phyloP scores from a whole-genome alignment of 2,113 vertebrate species.

The Suncus etruscus region DNA sequence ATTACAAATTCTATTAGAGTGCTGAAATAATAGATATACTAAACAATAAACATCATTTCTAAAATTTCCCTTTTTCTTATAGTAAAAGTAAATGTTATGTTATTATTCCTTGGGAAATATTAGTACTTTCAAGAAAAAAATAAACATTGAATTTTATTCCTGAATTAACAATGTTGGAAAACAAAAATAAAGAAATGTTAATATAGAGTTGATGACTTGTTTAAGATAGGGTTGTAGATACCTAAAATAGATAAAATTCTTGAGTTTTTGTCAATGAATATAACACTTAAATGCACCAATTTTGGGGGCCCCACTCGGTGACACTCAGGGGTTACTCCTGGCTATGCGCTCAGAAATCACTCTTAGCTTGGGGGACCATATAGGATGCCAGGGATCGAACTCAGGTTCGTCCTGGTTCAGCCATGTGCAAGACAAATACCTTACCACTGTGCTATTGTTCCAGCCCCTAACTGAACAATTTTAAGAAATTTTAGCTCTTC shows the following conservation, averaged over 20 bases:
- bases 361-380: too few species aligned
- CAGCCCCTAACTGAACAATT: neutral
- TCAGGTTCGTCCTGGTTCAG: too few species aligned
- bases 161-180: slow-evolving; percentile 16
- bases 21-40: neutral
- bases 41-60: slow-evolving; percentile 12
- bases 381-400: too few species aligned
- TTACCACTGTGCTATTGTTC: too few species aligned
- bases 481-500: neutral
- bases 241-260: neutral
- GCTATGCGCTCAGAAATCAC: too few species aligned
- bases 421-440: too few species aligned
- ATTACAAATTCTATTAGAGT: neutral
- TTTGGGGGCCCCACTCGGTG: too few species aligned
- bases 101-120: neutral
- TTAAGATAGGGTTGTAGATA: neutral
- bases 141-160: neutral
- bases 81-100: neutral
- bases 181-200: slow-evolving; percentile 29
- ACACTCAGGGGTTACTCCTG: too few species aligned
- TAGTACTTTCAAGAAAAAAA: slow-evolving; percentile 17
- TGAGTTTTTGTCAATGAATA: neutral
- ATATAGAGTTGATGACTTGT: neutral
- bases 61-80: neutral
- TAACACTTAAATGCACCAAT: neutral